These are phyloP conservation scores for Climacteris rufus DNA, from an alignment of 2,113 vertebrate species.

Conservation along the genomic window DNA sequence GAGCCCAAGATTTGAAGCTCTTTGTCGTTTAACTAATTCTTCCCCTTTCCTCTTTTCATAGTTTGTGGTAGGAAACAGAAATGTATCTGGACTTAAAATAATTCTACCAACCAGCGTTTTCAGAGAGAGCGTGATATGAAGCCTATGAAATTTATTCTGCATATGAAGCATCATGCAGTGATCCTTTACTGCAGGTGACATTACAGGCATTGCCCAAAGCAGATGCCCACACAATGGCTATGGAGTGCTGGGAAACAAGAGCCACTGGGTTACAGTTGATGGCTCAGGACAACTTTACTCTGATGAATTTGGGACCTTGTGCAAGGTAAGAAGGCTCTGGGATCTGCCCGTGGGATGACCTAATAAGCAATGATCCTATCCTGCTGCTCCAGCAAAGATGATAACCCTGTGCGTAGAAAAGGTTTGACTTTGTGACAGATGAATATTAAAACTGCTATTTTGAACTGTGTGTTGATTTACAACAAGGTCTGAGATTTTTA, in stretches of 20 bases:
- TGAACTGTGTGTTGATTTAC: background rate
- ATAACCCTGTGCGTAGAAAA: background rate
- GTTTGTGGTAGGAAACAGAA: background rate
- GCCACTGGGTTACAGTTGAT: background rate
- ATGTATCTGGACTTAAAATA: background rate
- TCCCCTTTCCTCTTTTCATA: background rate
- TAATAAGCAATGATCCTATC: fast-evolving
- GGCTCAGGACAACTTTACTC: background rate
- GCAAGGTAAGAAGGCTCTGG: background rate
- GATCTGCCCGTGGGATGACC: fast-evolving
- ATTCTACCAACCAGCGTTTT: background rate
- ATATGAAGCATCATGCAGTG: background rate
- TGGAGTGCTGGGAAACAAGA: background rate
- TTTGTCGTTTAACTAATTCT: background rate
- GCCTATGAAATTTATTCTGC: background rate
- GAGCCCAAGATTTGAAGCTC: background rate
- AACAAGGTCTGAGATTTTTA: background rate
- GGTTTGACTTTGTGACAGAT: background rate
- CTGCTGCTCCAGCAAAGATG: background rate
- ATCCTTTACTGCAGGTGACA: background rate
- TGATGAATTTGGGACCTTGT: background rate
- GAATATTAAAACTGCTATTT: background rate
- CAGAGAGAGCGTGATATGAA: background rate
- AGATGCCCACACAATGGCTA: background rate
- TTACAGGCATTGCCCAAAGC: background rate